These are phyloP conservation scores for Plusia festucae DNA, from an alignment of 2,888 invertebrate genomes.

Conservation along the genomic window DNA sequence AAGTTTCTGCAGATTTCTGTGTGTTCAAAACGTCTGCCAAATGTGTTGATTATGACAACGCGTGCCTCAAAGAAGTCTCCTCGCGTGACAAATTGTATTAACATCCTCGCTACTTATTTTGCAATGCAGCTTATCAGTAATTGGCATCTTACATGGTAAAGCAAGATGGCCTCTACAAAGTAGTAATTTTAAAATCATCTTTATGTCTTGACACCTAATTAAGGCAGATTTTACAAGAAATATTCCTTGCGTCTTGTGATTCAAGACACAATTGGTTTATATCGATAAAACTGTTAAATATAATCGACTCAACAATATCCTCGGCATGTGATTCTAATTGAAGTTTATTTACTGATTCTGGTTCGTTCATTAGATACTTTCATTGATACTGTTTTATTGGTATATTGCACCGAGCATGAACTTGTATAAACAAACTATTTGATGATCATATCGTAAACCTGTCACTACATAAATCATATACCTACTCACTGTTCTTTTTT, in stretches of 20 bases:
- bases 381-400: slow-evolving; percentile 5
- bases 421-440: neutral
- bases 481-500: too few species aligned
- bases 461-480: neutral
- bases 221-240: neutral
- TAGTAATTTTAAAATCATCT: neutral
- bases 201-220: neutral
- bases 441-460: neutral
- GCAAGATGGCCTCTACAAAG: neutral
- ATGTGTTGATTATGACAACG: neutral
- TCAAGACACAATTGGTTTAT: neutral
- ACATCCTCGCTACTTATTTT: neutral
- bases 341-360: neutral
- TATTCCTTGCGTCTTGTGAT: neutral
- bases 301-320: neutral
- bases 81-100: neutral
- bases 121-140: neutral
- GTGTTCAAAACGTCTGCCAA: neutral
- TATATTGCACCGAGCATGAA: neutral
- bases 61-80: neutral
- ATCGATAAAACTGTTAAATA: neutral
- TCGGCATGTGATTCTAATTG: slow-evolving; percentile 1
- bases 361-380: neutral
- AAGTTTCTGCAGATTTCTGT: neutral
- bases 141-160: neutral